Evolutionary conservation across 2,888 invertebrate genomes (phyloP).

Genomic region (Julus scanicus): DNA sequence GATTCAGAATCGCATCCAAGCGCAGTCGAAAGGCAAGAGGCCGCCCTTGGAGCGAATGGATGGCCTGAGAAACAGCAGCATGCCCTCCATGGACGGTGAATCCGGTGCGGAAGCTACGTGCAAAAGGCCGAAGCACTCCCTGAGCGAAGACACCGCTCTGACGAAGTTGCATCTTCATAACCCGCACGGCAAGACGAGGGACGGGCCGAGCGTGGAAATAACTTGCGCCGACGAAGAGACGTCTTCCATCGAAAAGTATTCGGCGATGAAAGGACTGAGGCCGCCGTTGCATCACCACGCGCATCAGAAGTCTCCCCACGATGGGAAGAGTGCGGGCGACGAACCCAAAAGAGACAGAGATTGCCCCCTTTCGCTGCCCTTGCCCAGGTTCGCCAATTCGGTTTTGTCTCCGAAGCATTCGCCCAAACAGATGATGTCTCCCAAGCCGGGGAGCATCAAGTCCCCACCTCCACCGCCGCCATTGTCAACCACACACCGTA

Average conservation of each 20-base stretch:
- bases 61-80: slow-evolving; percentile 41
- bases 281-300: slow-evolving; percentile 17
- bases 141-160: neutral
- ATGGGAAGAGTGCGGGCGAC: slow-evolving; percentile 50
- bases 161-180: neutral
- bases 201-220: slow-evolving; percentile 24
- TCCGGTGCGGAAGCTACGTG: neutral
- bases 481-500: slow-evolving; percentile 25
- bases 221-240: slow-evolving; percentile 65
- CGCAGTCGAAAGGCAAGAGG: slow-evolving; percentile 52
- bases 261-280: slow-evolving; percentile 14
- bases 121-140: neutral
- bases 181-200: neutral
- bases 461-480: slow-evolving; percentile 50
- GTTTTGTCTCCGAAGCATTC: slow-evolving; percentile 60
- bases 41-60: slow-evolving; percentile 56
- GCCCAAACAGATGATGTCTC: slow-evolving; percentile 57
- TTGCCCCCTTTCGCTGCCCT: slow-evolving; percentile 82
- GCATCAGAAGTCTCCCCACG: slow-evolving; percentile 48
- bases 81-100: slow-evolving; percentile 49
- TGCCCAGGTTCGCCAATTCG: slow-evolving; percentile 82
- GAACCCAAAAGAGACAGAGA: slow-evolving; percentile 62
- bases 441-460: slow-evolving; percentile 52
- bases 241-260: slow-evolving; percentile 66
- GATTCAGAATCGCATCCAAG: neutral